Base-by-base conservation (phyloP, 2,888 invertebrate genomes). In the Oithona nana region DNA sequence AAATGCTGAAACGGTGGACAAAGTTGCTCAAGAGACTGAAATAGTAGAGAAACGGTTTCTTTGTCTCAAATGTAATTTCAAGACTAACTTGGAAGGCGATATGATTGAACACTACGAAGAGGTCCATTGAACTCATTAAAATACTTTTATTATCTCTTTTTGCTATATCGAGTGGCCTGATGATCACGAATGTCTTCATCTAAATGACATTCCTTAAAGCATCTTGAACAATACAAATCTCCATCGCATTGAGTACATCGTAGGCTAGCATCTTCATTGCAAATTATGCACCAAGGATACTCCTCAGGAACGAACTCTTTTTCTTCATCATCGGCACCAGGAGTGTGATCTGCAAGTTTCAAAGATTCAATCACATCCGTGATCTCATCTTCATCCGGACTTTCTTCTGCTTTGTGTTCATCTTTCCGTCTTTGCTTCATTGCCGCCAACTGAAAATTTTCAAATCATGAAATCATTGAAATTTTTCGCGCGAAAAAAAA, bases 251-350 rank as follows among this genome's bases (percentile, higher is more conserved):
- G 86, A 54, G 79, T 73, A 70, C 90, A 92, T 58, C 83, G 76
- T 66, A 82, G 74, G 8, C 74, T 77, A 1, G 88, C 86, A 74
- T 86, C 83, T 70, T 84, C 83, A 71, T 88, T 87, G 71, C 90
- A 92, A 67, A 89, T 83, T 66, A 83, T 83, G 74, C 90, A 92
- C 78, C 85, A 86, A 2, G 85, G 85, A 55, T 87, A 74, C 69
- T 86, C 84, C 24, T 52, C 54, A n/a, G 48, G 11, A 26, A 22
- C 59, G 16, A 39, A 39, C 39, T 39, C 39, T 16, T 39, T 16
- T 39, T 39, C 39, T 16, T 39, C 39, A 39, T 39, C 39, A 6
- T 39, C 39, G n/a, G n/a, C n/a, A n/a, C n/a, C n/a, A 16, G 39
- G 39, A 39, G 6, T 39, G 39, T 39, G 39, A 39, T 39, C 39